These are phyloP conservation scores for Centropyge bicolor DNA, from an alignment of 2,797 vertebrate genomes.

Conservation along the genomic window DNA sequence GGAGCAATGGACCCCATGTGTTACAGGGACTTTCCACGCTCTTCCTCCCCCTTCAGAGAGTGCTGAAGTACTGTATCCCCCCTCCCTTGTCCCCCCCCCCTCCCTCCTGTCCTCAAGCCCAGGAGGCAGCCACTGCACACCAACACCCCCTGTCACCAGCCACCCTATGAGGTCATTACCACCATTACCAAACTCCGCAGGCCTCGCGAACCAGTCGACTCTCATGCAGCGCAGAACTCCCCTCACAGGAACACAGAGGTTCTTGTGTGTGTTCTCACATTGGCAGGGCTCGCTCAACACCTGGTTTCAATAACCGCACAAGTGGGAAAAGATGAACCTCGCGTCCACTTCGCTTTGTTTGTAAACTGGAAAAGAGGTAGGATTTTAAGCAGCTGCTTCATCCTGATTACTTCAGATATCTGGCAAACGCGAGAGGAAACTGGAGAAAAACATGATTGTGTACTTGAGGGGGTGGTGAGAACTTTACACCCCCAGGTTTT, in stretches of 20 bases:
- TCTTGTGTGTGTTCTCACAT: conserved; percentile 71
- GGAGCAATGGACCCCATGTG: conserved; percentile 80
- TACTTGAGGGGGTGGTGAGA: conserved; percentile 30
- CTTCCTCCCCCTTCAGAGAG: conserved; percentile 55
- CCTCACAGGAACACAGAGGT: conserved; percentile 70
- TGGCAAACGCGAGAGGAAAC: conserved; percentile 34
- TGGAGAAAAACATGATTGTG: conserved; percentile 29
- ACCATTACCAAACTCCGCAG: conserved; percentile 72
- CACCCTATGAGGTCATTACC: conserved; percentile 80
- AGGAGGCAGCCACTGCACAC: conserved; percentile 57
- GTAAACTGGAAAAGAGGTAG: conserved; percentile 60
- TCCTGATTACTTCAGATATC: conserved; percentile 48
- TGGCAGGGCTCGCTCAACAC: conserved; percentile 74
- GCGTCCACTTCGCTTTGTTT: conserved; percentile 67
- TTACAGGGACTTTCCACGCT: conserved; percentile 83
- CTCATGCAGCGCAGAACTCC: conserved; percentile 54
- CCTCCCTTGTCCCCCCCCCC: conserved; percentile 62
- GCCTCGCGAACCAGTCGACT: conserved; percentile 65
- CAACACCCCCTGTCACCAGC: conserved; percentile 59
- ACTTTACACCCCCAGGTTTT: conserved; percentile 48
- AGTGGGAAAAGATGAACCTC: conserved; percentile 72
- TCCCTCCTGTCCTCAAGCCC: conserved; percentile 54
- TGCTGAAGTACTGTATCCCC: conserved; percentile 59
- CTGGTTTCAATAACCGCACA: conserved; percentile 83
- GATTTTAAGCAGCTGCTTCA: conserved; percentile 48